phyloP scores from a whole-genome alignment of 2,888 invertebrate species.

The Trilocha varians region DNA sequence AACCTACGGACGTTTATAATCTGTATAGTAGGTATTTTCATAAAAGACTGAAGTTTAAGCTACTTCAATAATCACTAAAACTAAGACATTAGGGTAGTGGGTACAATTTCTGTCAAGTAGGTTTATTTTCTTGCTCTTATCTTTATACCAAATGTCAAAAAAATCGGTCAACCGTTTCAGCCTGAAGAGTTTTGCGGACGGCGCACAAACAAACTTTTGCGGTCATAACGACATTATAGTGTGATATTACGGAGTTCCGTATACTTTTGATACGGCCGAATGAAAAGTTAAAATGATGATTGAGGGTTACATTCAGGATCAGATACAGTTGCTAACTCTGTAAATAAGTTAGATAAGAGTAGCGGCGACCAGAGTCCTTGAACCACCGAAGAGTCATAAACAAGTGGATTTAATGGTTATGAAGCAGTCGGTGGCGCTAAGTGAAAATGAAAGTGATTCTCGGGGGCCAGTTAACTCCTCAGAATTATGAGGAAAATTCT shows the following conservation, averaged over 20 bases:
- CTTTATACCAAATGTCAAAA: too few species aligned
- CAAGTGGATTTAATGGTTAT: slow-evolving; percentile 57
- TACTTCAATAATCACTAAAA: too few species aligned
- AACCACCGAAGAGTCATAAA: slow-evolving; percentile 42
- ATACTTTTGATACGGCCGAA: neutral
- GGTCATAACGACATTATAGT: too few species aligned
- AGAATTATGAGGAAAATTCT: slow-evolving; percentile 46
- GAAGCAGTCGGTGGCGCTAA: slow-evolving; percentile 50
- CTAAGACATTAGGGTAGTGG: too few species aligned
- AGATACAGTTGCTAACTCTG: slow-evolving; percentile 27
- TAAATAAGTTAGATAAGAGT: slow-evolving; percentile 49
- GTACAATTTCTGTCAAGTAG: too few species aligned
- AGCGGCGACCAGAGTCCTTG: slow-evolving; percentile 26
- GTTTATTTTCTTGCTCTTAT: too few species aligned
- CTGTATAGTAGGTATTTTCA: too few species aligned
- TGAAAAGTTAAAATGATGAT: neutral
- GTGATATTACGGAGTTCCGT: neutral
- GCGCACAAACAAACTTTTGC: too few species aligned
- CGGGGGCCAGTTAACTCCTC: slow-evolving; percentile 42
- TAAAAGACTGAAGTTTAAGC: too few species aligned
- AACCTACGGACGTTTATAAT: too few species aligned
- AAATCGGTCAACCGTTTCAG: too few species aligned
- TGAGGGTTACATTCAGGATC: neutral
- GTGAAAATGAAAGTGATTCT: slow-evolving; percentile 64
- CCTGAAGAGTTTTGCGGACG: too few species aligned